These are phyloP conservation scores for Eptatretus burgeri DNA, from an alignment of 2,113 vertebrate species.

Conservation along the genomic window DNA sequence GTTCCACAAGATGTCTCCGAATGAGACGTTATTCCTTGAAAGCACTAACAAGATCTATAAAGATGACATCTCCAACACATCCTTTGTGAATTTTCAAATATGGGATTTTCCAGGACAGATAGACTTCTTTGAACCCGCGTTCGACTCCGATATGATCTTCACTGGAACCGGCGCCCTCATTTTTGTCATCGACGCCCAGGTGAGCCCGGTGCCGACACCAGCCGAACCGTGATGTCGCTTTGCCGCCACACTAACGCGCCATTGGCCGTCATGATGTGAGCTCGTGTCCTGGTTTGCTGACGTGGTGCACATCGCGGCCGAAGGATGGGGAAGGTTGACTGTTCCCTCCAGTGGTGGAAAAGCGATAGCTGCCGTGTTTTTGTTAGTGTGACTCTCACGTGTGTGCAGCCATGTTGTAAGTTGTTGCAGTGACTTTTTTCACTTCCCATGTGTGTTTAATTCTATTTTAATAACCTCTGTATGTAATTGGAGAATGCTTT, in stretches of 20 bases:
- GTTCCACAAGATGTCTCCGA: conserved; percentile 79
- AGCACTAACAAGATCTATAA: conserved; percentile 72
- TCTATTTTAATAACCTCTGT: neutral
- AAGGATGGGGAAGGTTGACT: too few relatives aligned
- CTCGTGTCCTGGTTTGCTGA: too few relatives aligned
- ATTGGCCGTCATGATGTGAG: too few relatives aligned
- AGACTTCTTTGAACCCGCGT: conserved; percentile 55
- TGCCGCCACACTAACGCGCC: too few relatives aligned
- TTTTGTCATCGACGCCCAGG: conserved; percentile 78
- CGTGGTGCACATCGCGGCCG: too few relatives aligned
- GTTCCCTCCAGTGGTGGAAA: too few relatives aligned
- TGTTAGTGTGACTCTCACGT: too few relatives aligned
- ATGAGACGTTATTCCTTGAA: conserved; percentile 59
- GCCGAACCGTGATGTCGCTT: too few relatives aligned
- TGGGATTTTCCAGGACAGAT: conserved; percentile 83
- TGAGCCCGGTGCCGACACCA: conserved; percentile 11
- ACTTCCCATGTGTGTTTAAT: neutral
- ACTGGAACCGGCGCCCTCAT: conserved; percentile 56
- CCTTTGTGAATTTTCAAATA: conserved; percentile 74
- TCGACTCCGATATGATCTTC: conserved; percentile 86
- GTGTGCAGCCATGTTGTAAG: too few relatives aligned
- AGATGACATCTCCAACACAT: conserved; percentile 65
- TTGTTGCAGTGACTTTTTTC: neutral
- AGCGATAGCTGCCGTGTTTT: too few relatives aligned
- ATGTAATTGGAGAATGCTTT: too few relatives aligned